Percentiles rank a stretch among this genome's conserved stretches.
Evolutionary conservation across 2,888 invertebrate species (phyloP).

Genomic region (Marasmarcha lunaedactyla): DNA sequence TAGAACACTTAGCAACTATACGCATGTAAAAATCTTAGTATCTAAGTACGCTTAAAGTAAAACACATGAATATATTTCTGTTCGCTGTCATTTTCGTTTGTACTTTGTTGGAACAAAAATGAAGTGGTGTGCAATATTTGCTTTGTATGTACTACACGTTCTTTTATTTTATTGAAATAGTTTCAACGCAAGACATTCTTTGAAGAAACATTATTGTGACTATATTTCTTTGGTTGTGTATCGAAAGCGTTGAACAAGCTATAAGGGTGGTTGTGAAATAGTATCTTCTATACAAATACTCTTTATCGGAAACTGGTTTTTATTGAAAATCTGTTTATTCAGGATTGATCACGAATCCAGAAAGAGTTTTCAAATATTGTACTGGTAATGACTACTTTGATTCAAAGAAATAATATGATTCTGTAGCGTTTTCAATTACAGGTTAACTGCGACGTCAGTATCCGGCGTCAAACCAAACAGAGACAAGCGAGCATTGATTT

Average conservation of each 20-base stretch:
- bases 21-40: too few species aligned
- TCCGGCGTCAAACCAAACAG: conserved; percentile 19
- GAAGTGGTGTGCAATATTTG: conserved; percentile 10
- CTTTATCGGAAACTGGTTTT: neutral
- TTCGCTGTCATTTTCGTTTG: neutral
- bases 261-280: neutral
- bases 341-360: too few species aligned
- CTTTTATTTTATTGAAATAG: conserved; percentile 8
- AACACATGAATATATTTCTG: too few species aligned
- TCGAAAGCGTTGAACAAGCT: neutral
- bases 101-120: conserved; percentile 4
- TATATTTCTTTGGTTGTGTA: neutral
- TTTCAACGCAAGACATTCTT: neutral
- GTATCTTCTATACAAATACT: neutral
- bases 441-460: too few species aligned
- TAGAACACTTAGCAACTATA: too few species aligned
- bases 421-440: conserved; percentile 16
- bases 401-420: conserved; percentile 14
- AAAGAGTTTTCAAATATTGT: too few species aligned
- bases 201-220: neutral
- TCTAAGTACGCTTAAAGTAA: too few species aligned
- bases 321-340: too few species aligned
- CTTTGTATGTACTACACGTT: conserved; percentile 1
- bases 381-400: too few species aligned
- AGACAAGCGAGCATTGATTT: conserved; percentile 45